A percentile compares a stretch with the other conserved stretches of the same genome.
phyloP scores from a whole-genome alignment of 2,113 vertebrate species.

The Astatoreochromis straeleni region DNA sequence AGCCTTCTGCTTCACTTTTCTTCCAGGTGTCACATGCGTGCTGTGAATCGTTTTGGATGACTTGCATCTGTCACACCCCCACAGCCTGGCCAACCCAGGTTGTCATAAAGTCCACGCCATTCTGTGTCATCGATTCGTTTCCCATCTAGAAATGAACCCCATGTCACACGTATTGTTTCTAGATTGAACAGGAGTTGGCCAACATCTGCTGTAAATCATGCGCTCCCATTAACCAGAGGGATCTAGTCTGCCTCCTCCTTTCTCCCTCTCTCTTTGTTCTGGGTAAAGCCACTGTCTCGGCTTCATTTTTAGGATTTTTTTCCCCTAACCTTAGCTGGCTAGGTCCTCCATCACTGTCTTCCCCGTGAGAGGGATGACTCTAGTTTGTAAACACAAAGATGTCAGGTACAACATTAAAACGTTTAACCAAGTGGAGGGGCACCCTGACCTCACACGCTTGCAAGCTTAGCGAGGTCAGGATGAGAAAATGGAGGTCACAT shows the following conservation, averaged over 20 bases:
- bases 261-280: neutral
- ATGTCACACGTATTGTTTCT: constrained; percentile 51
- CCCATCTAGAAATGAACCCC: constrained; percentile 41
- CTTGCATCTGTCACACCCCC: constrained; percentile 48
- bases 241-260: neutral
- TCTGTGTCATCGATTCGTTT: constrained; percentile 47
- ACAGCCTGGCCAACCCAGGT: neutral
- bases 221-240: constrained; percentile 42
- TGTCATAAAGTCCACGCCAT: constrained; percentile 41
- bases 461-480: constrained; percentile 16
- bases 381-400: constrained; percentile 10
- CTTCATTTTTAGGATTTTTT: constrained; percentile 10
- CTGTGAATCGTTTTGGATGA: constrained; percentile 24
- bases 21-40: constrained; percentile 1
- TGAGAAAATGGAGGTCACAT: constrained; percentile 57
- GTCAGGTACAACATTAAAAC: constrained; percentile 46
- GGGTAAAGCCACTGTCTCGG: constrained; percentile 13
- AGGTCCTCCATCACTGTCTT: constrained; percentile 31
- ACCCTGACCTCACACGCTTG: neutral
- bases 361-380: neutral
- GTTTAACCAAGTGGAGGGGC: constrained; percentile 26
- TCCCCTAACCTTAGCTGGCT: neutral
- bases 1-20: neutral
- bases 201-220: constrained; percentile 53
- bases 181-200: constrained; percentile 51